Conservation (phyloP, 2,888 invertebrate genomes). For the Chaitophorus viminalis region DNA sequence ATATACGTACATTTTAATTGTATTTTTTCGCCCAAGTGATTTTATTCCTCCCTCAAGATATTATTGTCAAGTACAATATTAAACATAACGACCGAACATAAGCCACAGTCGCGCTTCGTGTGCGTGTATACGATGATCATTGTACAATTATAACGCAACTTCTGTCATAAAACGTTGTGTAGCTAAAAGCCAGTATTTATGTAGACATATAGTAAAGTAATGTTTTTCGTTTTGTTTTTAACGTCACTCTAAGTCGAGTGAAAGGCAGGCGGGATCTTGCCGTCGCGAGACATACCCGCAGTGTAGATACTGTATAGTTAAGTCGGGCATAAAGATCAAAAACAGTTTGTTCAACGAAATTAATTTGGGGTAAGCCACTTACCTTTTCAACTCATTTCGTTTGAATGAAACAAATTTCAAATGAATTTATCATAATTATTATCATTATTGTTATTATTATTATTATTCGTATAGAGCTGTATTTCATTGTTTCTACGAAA, state of each 20-base stretch:
- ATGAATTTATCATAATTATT: not conserved
- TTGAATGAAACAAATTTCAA: constrained; percentile 1
- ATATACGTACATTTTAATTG: not conserved
- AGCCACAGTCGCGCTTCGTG: not conserved
- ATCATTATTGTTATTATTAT: not conserved
- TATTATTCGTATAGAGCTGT: not conserved
- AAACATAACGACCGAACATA: not conserved
- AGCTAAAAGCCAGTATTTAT: not conserved
- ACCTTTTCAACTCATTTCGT: constrained; percentile 9
- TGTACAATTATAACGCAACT: not conserved
- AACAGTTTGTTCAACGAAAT: constrained; percentile 5
- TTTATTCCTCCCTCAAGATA: not conserved
- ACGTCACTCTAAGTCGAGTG: not conserved
- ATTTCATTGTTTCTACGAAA: not conserved
- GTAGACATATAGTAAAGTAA: not conserved
- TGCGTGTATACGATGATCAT: not conserved
- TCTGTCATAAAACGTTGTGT: not conserved
- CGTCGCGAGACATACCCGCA: not conserved
- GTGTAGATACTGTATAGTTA: not conserved
- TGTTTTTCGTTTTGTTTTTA: not conserved
- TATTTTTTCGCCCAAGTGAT: not conserved
- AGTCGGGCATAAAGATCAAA: not conserved
- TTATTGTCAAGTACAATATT: too few species aligned
- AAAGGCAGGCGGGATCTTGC: not conserved
- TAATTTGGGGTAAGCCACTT: constrained; percentile 17